phyloP scores from a whole-genome alignment of 2,888 invertebrate species.

The Chorisops tibialis region DNA sequence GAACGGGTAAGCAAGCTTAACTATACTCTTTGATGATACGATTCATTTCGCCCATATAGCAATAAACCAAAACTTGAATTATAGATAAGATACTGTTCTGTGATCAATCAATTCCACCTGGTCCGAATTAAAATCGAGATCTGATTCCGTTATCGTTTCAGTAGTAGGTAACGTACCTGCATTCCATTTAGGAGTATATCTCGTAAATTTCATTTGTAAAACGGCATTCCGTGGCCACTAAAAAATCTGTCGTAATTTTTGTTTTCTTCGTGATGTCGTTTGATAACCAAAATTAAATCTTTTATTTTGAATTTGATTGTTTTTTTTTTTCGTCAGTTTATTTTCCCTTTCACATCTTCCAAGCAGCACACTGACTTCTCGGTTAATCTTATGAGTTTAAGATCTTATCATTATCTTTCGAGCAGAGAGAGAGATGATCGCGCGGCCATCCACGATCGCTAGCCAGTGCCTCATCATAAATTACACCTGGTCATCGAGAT shows the following conservation, averaged over 20 bases:
- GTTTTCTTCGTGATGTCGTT: slow-evolving; percentile 11
- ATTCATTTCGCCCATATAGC: too few relatives aligned
- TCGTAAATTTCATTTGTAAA: slow-evolving; percentile 17
- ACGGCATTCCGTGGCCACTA: slow-evolving; percentile 20
- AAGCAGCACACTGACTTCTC: not conserved
- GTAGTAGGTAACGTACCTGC: too few relatives aligned
- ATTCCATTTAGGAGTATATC: not conserved
- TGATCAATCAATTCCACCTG: too few relatives aligned
- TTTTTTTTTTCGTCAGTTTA: not conserved
- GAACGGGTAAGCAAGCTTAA: too few relatives aligned
- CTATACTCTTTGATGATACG: too few relatives aligned
- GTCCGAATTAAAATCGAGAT: too few relatives aligned
- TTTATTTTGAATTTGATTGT: slow-evolving; percentile 10
- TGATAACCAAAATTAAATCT: slow-evolving; percentile 20
- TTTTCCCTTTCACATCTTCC: slow-evolving; percentile 10
- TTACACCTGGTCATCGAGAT: slow-evolving; percentile 29
- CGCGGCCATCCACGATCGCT: slow-evolving; percentile 10
- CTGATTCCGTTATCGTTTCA: too few relatives aligned
- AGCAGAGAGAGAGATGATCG: slow-evolving; percentile 27
- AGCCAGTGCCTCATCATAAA: slow-evolving; percentile 26
- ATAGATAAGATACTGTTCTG: too few relatives aligned
- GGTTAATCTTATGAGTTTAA: slow-evolving; percentile 6
- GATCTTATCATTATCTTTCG: slow-evolving; percentile 26
- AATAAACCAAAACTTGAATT: too few relatives aligned
- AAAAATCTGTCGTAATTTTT: slow-evolving; percentile 14